Evolutionary conservation across 2,113 vertebrate genomes (phyloP).

Genomic region (Formicarius rufipectus): DNA sequence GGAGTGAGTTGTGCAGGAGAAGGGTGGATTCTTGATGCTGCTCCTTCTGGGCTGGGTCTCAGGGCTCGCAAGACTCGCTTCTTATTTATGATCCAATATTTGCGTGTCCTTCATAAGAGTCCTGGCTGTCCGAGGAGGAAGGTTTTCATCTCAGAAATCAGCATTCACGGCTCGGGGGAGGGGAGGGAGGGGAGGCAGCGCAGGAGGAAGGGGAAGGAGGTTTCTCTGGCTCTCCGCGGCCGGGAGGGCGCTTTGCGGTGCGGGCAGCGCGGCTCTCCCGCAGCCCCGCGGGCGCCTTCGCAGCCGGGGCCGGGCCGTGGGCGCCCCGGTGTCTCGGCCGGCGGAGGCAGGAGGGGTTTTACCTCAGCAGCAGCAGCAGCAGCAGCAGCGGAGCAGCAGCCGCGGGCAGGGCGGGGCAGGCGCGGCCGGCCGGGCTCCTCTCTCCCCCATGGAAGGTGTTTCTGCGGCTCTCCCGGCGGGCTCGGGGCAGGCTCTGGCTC

Average conservation of each 20-base stretch:
- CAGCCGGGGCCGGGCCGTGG: not conserved
- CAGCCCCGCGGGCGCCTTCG: not conserved
- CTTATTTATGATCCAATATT: slow-evolving; percentile 60
- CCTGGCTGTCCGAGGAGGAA: slow-evolving; percentile 54
- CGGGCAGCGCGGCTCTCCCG: not conserved
- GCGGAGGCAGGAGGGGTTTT: slow-evolving; percentile 52
- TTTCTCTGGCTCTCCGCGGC: slow-evolving; percentile 29
- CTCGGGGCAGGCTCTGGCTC: not conserved
- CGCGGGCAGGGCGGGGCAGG: slow-evolving; percentile 64
- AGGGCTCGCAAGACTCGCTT: slow-evolving; percentile 66
- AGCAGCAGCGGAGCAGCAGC: no score
- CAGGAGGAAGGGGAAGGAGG: slow-evolving; percentile 60
- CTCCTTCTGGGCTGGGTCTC: slow-evolving; percentile 65
- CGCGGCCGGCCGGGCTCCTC: slow-evolving; percentile 70
- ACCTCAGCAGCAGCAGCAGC: slow-evolving; percentile 71
- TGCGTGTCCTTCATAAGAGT: slow-evolving; percentile 62
- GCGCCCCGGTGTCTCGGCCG: slow-evolving; percentile 34
- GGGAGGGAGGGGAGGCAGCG: slow-evolving; percentile 47
- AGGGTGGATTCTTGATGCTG: slow-evolving; percentile 70
- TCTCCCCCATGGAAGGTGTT: slow-evolving; percentile 80
- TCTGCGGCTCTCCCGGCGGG: slow-evolving; percentile 63
- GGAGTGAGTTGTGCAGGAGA: slow-evolving; percentile 65
- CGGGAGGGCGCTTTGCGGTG: slow-evolving; percentile 25
- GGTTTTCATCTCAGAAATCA: slow-evolving; percentile 66
- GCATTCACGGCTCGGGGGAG: slow-evolving; percentile 39